Evolutionary conservation across 2,888 invertebrate genomes (phyloP), one percentile per base, ranked within the genome.

Genomic region (Drosophila nr. fundita): DNA sequence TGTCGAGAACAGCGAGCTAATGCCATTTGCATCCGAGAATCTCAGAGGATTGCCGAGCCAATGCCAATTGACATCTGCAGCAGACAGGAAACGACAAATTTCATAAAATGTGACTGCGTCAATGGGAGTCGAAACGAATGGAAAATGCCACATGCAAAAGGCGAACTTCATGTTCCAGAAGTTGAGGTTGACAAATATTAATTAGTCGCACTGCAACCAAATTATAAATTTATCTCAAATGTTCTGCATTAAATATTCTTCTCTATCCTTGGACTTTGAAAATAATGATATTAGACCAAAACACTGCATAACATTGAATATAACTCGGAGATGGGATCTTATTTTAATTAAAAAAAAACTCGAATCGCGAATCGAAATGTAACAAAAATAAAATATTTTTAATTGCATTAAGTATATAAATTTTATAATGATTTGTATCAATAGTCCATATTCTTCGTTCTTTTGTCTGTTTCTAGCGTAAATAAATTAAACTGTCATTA

Each of bases 21-120:
- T 78, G 87, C 55, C 62, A 82, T 76, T 73, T 73, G 72, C 78
- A 78, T 78, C 59, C 58, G 66, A 73, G 60, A 63, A 48, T 67
- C 69, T 58, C 66, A 36, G 45, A 59, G 72, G 65, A 72, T 65
- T 59, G 48, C 40, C 58, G 36, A 58, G 61, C 36, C 36, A 78
- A 58, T 45, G 32, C 13, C 65, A 63, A 76, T 63, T 63, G 83
- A 55, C 76, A 66, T 63, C 49, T 58, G 66, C 70, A 61, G 59
- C 54, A 48, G 55, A 45, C 60, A 53, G 68, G 59, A 55, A 76
- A 45, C 45, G 48, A 63, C 40, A 61, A 79, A 61, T 64, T 61
- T 61, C 54, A 62, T 72, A 42, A 45, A 36, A 59, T 55, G 11
- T 54, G 60, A 66, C 49, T 52, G 49, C 27, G 21, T 34, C 38